A percentile compares a stretch with the other conserved stretches of the same genome.
Evolutionary conservation across 2,113 vertebrate genomes (phyloP).

Genomic region (Muntiacus muntjak): DNA sequence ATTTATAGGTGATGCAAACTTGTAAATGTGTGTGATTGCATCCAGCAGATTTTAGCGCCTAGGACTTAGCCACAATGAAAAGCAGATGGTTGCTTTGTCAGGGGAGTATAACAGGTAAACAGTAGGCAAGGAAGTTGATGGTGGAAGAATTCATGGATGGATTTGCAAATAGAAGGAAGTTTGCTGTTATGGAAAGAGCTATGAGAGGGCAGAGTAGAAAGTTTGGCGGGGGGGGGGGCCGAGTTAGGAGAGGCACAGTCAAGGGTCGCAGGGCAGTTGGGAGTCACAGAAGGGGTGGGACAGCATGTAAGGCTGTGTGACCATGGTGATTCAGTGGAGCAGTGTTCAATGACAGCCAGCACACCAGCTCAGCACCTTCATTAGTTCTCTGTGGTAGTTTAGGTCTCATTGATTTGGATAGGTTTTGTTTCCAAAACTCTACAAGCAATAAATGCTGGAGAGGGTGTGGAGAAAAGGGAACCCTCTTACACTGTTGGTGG

Average conservation of each 20-base stretch:
- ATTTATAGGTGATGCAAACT: neutral
- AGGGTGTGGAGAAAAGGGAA: no score
- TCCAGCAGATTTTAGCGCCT: neutral
- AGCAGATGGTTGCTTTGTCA: neutral
- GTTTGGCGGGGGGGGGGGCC: neutral
- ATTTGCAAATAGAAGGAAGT: neutral
- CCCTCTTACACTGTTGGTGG: no score
- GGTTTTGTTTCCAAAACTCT: neutral
- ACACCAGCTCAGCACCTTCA: neutral
- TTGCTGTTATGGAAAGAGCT: neutral
- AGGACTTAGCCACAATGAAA: neutral
- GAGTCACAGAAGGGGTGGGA: neutral
- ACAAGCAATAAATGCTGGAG: no score
- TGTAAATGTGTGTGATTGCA: neutral
- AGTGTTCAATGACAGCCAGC: neutral
- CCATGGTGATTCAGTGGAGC: neutral
- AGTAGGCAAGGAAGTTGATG: neutral
- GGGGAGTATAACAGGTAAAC: neutral
- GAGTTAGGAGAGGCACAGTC: neutral
- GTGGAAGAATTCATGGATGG: neutral
- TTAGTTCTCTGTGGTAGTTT: neutral
- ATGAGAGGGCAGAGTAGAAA: neutral
- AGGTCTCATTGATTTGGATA: neutral
- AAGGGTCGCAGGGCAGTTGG: neutral
- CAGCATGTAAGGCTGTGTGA: neutral